A percentile compares a stretch with the other conserved stretches of the same genome.
Conservation (phyloP, 2,797 vertebrate genomes). For the Sus cebifrons region DNA sequence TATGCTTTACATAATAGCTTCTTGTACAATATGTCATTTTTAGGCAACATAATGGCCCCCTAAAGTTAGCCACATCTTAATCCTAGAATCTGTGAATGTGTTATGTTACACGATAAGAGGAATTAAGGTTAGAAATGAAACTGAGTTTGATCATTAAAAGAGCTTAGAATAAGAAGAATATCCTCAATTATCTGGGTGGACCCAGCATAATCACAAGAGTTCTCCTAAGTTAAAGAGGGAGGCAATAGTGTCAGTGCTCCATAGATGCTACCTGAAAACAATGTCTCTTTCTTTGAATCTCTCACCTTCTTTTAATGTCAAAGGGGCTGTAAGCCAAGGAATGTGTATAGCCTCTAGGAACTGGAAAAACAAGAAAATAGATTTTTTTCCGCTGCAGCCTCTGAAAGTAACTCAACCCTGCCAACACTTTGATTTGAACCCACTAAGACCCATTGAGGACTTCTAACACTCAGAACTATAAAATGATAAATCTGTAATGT, state of each 20-base stretch:
- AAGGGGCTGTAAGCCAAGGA: neutral
- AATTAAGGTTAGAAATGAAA: constrained; percentile 3
- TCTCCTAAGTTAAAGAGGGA: neutral
- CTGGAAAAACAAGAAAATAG: neutral
- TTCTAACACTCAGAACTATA: neutral
- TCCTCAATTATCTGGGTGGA: neutral
- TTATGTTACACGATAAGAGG: neutral
- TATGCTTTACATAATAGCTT: neutral
- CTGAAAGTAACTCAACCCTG: neutral
- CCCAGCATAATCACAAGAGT: neutral
- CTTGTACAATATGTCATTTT: neutral
- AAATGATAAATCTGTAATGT: neutral
- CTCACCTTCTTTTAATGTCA: neutral
- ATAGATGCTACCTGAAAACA: neutral
- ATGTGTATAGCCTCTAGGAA: neutral
- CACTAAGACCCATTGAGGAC: neutral
- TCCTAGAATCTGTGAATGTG: neutral
- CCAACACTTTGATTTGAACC: neutral
- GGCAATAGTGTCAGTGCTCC: neutral
- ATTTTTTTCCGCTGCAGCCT: neutral
- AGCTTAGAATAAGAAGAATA: neutral
- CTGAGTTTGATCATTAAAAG: neutral
- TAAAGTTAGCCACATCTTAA: neutral
- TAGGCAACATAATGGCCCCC: neutral
- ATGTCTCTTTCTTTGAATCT: neutral